These are phyloP conservation scores for Fabriciana adippe DNA, from an alignment of 2,888 invertebrate genomes.

Conservation along the genomic window DNA sequence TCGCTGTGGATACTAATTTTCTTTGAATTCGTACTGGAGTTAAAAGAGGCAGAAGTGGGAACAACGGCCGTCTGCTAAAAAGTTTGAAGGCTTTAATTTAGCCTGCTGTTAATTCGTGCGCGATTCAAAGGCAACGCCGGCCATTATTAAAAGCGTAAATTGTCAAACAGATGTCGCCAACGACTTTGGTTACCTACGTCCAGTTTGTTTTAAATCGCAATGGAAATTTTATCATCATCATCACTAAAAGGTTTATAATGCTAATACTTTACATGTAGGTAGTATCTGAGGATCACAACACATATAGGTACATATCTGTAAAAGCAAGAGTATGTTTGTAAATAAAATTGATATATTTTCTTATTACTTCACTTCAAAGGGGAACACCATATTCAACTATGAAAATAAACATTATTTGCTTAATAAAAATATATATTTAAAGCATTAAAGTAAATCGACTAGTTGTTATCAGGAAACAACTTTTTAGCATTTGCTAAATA, in stretches of 20 bases:
- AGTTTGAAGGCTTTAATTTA: constrained; percentile 77
- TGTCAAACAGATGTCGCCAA: constrained; percentile 79
- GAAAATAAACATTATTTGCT: no score
- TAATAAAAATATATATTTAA: no score
- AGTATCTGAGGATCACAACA: no score
- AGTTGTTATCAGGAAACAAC: no score
- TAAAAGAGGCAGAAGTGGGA: constrained; percentile 56
- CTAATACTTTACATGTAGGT: neutral
- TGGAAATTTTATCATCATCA: constrained; percentile 48
- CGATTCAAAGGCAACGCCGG: constrained; percentile 74
- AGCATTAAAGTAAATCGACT: no score
- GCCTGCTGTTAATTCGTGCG: constrained; percentile 75
- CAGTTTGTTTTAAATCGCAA: constrained; percentile 68
- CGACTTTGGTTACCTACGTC: constrained; percentile 61
- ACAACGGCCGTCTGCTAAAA: constrained; percentile 61
- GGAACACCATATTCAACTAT: no score
- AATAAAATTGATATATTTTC: no score
- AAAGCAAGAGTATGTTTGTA: no score
- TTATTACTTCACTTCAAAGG: no score
- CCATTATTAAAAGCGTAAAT: constrained; percentile 82
- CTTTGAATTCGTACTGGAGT: constrained; percentile 53
- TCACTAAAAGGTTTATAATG: constrained; percentile 10
- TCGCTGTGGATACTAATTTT: constrained; percentile 59
- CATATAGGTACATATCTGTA: no score
- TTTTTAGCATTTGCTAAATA: neutral